A percentile compares a stretch with the other conserved stretches of the same genome.
Evolutionary conservation across 2,113 vertebrate species (phyloP).

Genomic region (Glaucidium brasilianum): DNA sequence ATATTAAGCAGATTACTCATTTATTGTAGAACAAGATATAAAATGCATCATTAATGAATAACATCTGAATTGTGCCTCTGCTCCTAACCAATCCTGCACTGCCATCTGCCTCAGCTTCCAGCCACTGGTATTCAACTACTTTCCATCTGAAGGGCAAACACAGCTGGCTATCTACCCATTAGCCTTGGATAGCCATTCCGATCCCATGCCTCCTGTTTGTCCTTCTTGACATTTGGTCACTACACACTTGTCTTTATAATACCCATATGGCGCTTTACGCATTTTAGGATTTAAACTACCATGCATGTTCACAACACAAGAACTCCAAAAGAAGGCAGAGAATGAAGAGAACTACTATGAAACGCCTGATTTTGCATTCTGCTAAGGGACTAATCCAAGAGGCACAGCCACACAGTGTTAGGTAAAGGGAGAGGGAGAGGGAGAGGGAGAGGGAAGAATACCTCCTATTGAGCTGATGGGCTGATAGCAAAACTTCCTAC

Average conservation of each 20-base stretch:
- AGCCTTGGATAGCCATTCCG: background rate
- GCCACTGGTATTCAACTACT: background rate
- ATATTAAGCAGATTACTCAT: background rate
- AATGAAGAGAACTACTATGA: background rate
- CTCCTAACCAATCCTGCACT: background rate
- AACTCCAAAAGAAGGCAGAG: background rate
- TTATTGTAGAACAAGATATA: background rate
- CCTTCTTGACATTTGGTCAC: background rate
- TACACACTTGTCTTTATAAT: background rate
- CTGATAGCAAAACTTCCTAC: background rate
- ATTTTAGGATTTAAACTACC: background rate
- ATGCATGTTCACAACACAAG: background rate
- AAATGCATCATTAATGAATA: background rate
- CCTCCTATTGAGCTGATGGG: background rate
- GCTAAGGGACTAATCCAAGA: background rate
- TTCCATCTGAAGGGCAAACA: background rate
- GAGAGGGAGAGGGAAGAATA: background rate
- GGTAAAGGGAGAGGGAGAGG: background rate
- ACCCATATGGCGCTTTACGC: background rate
- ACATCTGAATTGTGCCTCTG: background rate
- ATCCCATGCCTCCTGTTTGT: background rate
- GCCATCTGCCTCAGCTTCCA: conserved; percentile 23
- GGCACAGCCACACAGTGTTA: background rate
- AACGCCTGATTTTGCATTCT: background rate
- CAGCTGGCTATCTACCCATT: background rate